phyloP scores from a whole-genome alignment of 2,113 vertebrate genomes.

The Pygoscelis adeliae region DNA sequence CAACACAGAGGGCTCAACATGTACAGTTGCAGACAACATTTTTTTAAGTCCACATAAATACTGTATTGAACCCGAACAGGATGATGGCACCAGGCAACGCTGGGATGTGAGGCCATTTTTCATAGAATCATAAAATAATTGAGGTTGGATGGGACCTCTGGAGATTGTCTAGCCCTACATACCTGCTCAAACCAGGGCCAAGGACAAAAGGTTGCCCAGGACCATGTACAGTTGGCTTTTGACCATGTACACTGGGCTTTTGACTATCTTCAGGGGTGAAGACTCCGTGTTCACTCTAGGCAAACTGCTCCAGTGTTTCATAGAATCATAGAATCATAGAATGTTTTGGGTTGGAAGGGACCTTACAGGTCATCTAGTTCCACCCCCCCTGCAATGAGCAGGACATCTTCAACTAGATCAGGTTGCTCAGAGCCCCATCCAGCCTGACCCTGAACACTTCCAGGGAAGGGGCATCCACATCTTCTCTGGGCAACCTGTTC shows the following conservation, averaged over 20 bases:
- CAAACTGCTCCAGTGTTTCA: not conserved
- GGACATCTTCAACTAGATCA: not conserved
- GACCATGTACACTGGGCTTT: not conserved
- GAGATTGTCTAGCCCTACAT: not conserved
- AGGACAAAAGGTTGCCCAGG: not conserved
- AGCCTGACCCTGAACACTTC: not conserved
- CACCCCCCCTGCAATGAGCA: not conserved
- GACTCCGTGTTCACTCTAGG: not conserved
- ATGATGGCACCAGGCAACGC: not conserved
- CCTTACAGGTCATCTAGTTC: not conserved
- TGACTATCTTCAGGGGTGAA: not conserved
- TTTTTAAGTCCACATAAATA: not conserved
- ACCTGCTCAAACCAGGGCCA: not conserved
- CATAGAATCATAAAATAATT: not conserved
- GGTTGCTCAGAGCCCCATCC: not conserved
- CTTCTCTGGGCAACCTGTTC: not conserved
- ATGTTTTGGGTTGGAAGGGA: not conserved
- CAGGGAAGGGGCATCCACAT: not conserved
- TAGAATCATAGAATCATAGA: not conserved
- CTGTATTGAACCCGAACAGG: not conserved
- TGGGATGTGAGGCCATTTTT: not conserved
- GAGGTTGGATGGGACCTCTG: not conserved
- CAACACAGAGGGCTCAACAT: not conserved
- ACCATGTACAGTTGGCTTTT: not conserved
- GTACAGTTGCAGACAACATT: not conserved